Evolutionary conservation across 2,888 invertebrate genomes (phyloP).

Genomic region (Branchipolynoe longqiensis): DNA sequence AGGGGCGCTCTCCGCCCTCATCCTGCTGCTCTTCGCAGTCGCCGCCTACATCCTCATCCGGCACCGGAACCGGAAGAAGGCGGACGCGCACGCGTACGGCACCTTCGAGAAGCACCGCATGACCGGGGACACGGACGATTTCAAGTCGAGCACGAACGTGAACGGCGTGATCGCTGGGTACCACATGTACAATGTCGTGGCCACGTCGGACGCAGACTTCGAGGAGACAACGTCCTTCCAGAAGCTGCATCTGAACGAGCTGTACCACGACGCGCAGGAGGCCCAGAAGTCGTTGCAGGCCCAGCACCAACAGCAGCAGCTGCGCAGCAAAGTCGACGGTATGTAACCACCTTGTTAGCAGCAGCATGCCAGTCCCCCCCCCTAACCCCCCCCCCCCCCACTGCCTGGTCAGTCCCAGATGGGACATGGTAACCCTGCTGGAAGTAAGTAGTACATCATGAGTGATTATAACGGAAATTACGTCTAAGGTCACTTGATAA

Average conservation of each 20-base stretch:
- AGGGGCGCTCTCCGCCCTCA: slow-evolving; percentile 86
- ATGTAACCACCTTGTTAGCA: too few relatives aligned
- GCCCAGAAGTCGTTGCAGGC: slow-evolving; percentile 23
- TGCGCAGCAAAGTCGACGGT: slow-evolving; percentile 8
- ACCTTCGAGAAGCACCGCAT: slow-evolving; percentile 57
- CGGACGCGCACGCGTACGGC: slow-evolving; percentile 42
- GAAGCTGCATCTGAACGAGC: slow-evolving; percentile 47
- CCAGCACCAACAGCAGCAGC: too few relatives aligned
- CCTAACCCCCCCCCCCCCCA: too few relatives aligned
- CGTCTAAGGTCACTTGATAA: too few relatives aligned
- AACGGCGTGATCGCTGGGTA: slow-evolving; percentile 51
- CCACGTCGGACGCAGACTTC: slow-evolving; percentile 48
- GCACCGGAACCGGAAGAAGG: slow-evolving; percentile 47
- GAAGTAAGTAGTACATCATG: too few relatives aligned
- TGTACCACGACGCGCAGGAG: slow-evolving; percentile 47
- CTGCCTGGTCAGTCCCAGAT: too few relatives aligned
- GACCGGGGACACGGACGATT: slow-evolving; percentile 44
- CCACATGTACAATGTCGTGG: slow-evolving; percentile 59
- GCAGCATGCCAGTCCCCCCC: too few relatives aligned
- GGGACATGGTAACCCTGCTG: too few relatives aligned
- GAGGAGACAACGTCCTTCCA: slow-evolving; percentile 57
- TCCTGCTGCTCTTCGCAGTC: slow-evolving; percentile 86
- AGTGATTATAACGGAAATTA: too few relatives aligned
- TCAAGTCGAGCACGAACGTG: slow-evolving; percentile 16
- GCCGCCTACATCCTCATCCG: slow-evolving; percentile 87